These are phyloP conservation scores for Pelagia noctiluca DNA, from an alignment of 30 jellyfish, hydroid and myxozoan genomes.

Conservation along the genomic window DNA sequence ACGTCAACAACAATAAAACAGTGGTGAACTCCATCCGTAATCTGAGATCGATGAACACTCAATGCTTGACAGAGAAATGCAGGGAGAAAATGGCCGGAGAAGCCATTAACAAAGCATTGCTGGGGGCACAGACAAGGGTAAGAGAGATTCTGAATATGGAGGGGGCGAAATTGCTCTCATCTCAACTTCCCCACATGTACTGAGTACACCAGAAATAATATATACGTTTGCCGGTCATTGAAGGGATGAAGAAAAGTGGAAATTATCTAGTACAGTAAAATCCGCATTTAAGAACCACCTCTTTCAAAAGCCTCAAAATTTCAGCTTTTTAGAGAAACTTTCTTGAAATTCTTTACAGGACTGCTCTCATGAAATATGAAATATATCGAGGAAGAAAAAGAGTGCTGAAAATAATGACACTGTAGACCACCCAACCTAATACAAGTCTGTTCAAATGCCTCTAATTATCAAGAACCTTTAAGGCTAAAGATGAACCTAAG, in stretches of 20 bases:
- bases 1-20: background rate
- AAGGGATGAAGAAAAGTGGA: background rate
- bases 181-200: background rate
- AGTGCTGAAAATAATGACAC: too few species aligned
- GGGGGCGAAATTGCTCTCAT: background rate
- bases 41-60: background rate
- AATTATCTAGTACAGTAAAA: background rate
- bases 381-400: too few species aligned
- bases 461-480: too few species aligned
- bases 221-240: background rate
- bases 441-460: too few species aligned
- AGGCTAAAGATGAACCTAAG: too few species aligned
- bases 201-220: background rate
- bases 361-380: too few species aligned
- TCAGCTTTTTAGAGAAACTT: background rate
- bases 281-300: background rate
- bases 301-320: background rate
- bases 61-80: slow-evolving; percentile 21
- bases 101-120: slow-evolving; percentile 19
- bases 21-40: slow-evolving; percentile 20
- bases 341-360: background rate
- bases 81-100: slow-evolving; percentile 24
- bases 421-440: too few species aligned
- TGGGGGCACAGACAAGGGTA: background rate
- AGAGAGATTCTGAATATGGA: background rate